These are phyloP conservation scores for Gorsachius goisagi DNA, from an alignment of 2,113 vertebrate species.

Conservation along the genomic window DNA sequence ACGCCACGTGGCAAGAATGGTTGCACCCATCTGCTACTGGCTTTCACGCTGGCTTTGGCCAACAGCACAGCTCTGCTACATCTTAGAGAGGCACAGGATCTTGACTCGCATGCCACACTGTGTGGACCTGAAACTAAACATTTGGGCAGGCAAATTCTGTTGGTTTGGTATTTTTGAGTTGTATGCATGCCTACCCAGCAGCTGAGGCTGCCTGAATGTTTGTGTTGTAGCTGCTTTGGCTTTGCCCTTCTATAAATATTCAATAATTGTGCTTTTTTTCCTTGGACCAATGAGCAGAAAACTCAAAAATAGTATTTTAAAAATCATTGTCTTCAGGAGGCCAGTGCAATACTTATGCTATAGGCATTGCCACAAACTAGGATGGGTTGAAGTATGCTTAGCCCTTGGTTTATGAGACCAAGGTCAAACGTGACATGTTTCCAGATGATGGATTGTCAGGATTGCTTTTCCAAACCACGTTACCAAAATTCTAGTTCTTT, in stretches of 20 bases:
- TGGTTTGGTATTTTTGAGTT: neutral
- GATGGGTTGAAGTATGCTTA: neutral
- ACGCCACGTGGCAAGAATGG: rapidly evolving
- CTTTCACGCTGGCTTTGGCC: rapidly evolving
- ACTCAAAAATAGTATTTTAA: neutral
- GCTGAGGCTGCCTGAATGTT: neutral
- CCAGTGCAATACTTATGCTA: neutral
- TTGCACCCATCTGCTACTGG: neutral
- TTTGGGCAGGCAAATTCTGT: neutral
- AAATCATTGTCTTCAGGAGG: neutral
- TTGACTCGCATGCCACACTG: neutral
- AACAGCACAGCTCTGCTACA: rapidly evolving
- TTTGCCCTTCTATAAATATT: neutral
- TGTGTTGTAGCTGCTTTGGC: neutral
- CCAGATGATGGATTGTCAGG: neutral
- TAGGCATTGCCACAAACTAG: neutral
- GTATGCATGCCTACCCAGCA: neutral
- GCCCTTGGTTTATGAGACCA: neutral
- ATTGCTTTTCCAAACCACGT: neutral
- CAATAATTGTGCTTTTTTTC: neutral
- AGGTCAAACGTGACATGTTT: constrained; percentile 24
- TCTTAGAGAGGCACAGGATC: neutral
- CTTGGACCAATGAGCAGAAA: neutral
- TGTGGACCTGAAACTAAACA: neutral
- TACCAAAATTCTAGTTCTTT: constrained; percentile 37